A percentile compares a stretch with the other conserved stretches of the same genome.
Conservation (phyloP, 2,797 vertebrate species). For the Taenioides sp. region DNA sequence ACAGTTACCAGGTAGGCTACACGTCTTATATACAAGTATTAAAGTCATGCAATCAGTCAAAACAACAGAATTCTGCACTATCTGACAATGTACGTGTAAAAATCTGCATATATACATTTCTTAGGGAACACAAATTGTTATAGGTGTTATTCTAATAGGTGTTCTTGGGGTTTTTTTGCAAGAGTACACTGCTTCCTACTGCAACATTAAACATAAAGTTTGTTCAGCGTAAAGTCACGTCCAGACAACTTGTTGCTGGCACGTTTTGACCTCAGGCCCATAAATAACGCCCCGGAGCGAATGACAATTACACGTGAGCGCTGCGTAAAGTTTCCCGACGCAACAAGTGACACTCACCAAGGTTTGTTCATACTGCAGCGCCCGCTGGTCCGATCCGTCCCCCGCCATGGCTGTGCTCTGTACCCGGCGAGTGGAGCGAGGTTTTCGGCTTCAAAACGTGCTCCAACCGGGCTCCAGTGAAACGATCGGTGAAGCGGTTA, state of each 20-base stretch:
- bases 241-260: not conserved
- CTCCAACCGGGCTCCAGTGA: conserved; percentile 28
- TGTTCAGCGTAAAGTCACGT: not conserved
- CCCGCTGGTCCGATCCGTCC: conserved; percentile 87
- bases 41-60: not conserved
- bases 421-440: conserved; percentile 33
- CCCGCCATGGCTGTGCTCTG: conserved; percentile 71
- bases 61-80: conserved; percentile 1
- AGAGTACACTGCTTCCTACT: conserved; percentile 12
- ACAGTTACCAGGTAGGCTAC: no score
- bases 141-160: conserved; percentile 13
- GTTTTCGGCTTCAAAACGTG: conserved; percentile 22
- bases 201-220: not conserved
- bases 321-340: conserved; percentile 29
- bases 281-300: not conserved
- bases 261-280: not conserved
- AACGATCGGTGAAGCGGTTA: conserved; percentile 19
- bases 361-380: conserved; percentile 95
- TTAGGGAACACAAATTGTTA: no score
- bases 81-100: conserved; percentile 18
- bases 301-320: not conserved
- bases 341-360: conserved; percentile 84
- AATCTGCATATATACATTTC: not conserved
- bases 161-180: not conserved
- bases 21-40: no score